These are phyloP conservation scores for Dolichotis patagonum DNA, from an alignment of 2,113 vertebrate genomes.

Conservation along the genomic window DNA sequence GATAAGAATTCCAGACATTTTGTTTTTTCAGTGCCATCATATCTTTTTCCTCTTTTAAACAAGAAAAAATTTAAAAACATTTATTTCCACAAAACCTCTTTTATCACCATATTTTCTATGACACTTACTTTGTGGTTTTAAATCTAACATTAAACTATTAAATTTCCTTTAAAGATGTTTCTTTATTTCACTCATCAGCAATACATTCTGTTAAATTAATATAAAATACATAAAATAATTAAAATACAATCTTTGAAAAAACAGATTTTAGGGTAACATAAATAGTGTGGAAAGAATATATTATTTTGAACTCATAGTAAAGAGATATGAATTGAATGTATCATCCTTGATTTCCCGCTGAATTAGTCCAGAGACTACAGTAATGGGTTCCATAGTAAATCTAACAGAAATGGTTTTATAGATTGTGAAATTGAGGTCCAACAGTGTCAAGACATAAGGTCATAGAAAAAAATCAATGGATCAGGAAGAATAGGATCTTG, in stretches of 20 bases:
- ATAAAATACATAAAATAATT: background rate
- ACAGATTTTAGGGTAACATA: background rate
- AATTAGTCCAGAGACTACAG: background rate
- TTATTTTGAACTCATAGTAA: background rate
- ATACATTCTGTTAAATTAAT: background rate
- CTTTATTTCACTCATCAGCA: background rate
- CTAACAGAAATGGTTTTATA: constrained; percentile 69
- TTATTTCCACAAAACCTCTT: background rate
- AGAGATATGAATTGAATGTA: background rate
- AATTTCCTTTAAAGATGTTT: background rate
- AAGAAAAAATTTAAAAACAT: background rate
- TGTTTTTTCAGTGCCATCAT: background rate
- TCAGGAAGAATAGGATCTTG: constrained; percentile 63
- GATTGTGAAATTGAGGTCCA: constrained; percentile 72
- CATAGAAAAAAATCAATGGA: constrained; percentile 66
- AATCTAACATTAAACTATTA: background rate
- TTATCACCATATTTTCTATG: background rate
- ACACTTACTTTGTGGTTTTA: constrained; percentile 2
- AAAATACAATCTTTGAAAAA: background rate
- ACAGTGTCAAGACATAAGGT: constrained; percentile 71
- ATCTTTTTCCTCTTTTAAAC: background rate
- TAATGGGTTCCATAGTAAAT: constrained; percentile 62
- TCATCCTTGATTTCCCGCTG: background rate
- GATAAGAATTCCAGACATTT: background rate
- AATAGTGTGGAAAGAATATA: background rate